Evolutionary conservation across 2,113 vertebrate genomes (phyloP), one percentile per base, ranked within the genome.

Genomic region (Hypomesus transpacificus): DNA sequence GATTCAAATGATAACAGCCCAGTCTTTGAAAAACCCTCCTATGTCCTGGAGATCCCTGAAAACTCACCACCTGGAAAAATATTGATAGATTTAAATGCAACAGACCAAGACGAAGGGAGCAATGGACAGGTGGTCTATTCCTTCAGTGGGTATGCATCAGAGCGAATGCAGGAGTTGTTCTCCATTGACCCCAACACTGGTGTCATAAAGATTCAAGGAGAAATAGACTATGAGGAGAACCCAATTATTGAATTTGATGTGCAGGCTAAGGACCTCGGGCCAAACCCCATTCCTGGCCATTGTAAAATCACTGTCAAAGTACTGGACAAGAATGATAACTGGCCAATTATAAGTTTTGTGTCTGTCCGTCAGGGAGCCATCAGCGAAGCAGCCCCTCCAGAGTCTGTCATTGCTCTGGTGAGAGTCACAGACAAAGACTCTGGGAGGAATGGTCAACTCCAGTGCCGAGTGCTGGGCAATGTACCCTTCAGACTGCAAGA

Each of bases 1-100:
- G 97, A 99, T 90, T 99, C 97, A 3, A 99, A 99, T 85, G 97
- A 99, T 91, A 99, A 99, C 83, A 98, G 97, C 81, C 98, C 98
- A 0, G 83, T 97, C 75, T 99, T 99, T 84, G 96, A 97, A 66
- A 95, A 95, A 20, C 95, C 97, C 8, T 96, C 96, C 24, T 98
- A 99, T 0, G 90, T 96, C 67, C 93, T 98, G 67, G 97, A 98
- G 80, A 90, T 99, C 69, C 91, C 93, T 0, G 97, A 99, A 84
- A 98, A 98, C 3, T 94, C 95, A 0, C 93, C 96, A 0, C 85
- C 90, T 17, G 97, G 97, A 72, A 98, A 94, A 2, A 85, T 95
- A 1, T 92, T 99, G 65, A 95, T 99, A 0, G 95, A 99, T 80
- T 92, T 99, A 68, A 99, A 99, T 3, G 97, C 97, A 81, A 98